Evolutionary conservation across 2,888 invertebrate species (phyloP).

Genomic region (Dendrolimus houi): DNA sequence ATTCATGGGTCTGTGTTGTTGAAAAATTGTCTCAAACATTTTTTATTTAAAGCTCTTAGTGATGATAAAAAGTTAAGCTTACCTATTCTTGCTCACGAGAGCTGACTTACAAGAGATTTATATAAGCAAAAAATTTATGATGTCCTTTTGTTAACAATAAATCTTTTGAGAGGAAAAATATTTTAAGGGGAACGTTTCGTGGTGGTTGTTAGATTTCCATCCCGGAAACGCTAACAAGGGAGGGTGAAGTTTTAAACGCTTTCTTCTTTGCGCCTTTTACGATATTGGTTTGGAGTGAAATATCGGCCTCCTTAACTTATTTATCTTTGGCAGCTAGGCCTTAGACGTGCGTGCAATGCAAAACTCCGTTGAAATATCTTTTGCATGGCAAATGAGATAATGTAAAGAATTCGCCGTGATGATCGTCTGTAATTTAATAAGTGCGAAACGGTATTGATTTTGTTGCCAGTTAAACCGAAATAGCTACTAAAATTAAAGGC

Average conservation of each 20-base stretch:
- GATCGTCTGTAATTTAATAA: conserved; percentile 26
- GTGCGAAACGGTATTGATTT: conserved; percentile 2
- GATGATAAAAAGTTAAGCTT: conserved; percentile 45
- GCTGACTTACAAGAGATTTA: conserved; percentile 32
- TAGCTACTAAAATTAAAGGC: neutral
- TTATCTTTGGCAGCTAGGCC: conserved; percentile 49
- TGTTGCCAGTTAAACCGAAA: neutral
- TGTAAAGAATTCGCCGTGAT: conserved; percentile 32
- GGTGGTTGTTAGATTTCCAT: conserved; percentile 13
- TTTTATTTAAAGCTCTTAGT: conserved; percentile 52
- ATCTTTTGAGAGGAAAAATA: conserved; percentile 16
- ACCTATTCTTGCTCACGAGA: conserved; percentile 33
- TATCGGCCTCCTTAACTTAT: conserved; percentile 55
- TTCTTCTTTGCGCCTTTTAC: conserved; percentile 41
- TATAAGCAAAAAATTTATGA: conserved; percentile 25
- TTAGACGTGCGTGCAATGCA: conserved; percentile 51
- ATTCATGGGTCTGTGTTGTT: conserved; percentile 60
- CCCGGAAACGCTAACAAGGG: conserved; percentile 14
- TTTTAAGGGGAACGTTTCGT: conserved; percentile 7
- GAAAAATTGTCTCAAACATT: conserved; percentile 60
- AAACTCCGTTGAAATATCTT: conserved; percentile 32
- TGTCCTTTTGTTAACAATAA: conserved; percentile 23
- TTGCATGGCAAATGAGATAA: conserved; percentile 44
- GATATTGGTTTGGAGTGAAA: conserved; percentile 62
- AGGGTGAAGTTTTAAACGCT: conserved; percentile 32